These are phyloP conservation scores for Phoxinus dragarum DNA, from an alignment of 2,797 vertebrate genomes.

Conservation along the genomic window DNA sequence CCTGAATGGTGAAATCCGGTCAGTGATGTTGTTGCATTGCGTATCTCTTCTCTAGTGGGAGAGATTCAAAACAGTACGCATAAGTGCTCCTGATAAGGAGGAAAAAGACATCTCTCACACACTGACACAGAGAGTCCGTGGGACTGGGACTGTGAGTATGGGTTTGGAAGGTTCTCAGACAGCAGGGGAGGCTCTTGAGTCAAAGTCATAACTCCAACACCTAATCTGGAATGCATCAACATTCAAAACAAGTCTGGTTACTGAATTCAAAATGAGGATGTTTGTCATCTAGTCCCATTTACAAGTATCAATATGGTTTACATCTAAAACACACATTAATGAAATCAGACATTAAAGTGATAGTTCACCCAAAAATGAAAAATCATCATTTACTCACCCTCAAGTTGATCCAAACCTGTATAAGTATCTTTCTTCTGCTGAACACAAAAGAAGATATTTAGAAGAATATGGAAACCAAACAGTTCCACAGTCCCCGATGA, in stretches of 20 bases:
- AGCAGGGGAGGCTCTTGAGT: conserved; percentile 24
- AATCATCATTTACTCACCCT: not conserved
- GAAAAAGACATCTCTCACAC: conserved; percentile 15
- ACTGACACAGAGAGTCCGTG: not conserved
- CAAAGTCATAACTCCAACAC: conserved; percentile 20
- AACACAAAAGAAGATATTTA: not conserved
- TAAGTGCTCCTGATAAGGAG: conserved; percentile 1
- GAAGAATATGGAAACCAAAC: not conserved
- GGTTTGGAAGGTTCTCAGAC: conserved; percentile 34
- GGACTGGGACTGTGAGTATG: not conserved
- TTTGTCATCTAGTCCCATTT: not conserved
- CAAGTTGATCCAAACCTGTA: not conserved
- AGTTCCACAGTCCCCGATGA: not conserved
- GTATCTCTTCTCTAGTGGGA: not conserved
- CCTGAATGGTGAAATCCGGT: not conserved
- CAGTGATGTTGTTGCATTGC: not conserved
- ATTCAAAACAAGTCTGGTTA: not conserved
- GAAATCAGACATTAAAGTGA: not conserved
- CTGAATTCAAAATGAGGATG: not conserved
- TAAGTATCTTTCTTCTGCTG: not conserved
- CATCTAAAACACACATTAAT: not conserved
- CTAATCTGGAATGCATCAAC: not conserved
- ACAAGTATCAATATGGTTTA: not conserved
- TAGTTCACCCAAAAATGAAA: not conserved
- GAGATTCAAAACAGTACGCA: not conserved